Conservation (phyloP, 2,797 vertebrate species). For the Channallabes apus region DNA sequence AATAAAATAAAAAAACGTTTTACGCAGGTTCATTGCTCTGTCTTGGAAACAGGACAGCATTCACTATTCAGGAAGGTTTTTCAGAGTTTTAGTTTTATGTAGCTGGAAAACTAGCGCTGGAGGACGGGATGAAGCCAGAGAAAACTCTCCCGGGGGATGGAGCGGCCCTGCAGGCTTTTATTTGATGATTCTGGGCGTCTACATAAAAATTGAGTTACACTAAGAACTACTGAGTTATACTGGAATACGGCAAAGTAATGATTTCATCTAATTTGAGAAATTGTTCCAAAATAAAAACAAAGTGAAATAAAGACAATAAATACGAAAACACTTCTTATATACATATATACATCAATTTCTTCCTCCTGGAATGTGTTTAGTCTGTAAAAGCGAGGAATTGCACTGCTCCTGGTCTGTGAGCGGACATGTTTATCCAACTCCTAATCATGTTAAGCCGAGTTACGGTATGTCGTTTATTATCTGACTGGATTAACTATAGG, state of each 20-base stretch:
- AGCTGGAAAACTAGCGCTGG: too few relatives aligned
- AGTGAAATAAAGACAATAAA: background rate
- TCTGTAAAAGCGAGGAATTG: constrained; percentile 47
- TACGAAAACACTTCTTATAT: background rate
- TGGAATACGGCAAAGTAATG: background rate
- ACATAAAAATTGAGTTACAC: background rate
- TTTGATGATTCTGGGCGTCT: background rate
- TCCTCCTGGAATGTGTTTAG: constrained; percentile 47
- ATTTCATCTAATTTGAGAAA: background rate
- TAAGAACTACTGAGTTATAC: background rate
- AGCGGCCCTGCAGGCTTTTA: background rate
- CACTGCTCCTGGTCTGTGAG: constrained; percentile 4
- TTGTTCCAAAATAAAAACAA: background rate
- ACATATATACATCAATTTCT: background rate
- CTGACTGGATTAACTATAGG: constrained; percentile 65
- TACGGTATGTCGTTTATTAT: constrained; percentile 68
- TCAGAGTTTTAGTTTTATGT: too few relatives aligned
- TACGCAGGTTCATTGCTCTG: background rate
- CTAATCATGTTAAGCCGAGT: constrained; percentile 67
- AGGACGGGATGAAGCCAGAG: background rate
- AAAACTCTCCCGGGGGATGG: background rate
- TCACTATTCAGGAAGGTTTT: background rate
- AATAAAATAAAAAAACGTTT: too few relatives aligned
- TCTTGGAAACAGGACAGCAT: background rate
- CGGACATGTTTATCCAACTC: constrained; percentile 64